Percentiles rank a stretch among this genome's conserved stretches.
phyloP scores from a whole-genome alignment of 2,888 invertebrate genomes.

The Liopterus haemorrhoidalis region DNA sequence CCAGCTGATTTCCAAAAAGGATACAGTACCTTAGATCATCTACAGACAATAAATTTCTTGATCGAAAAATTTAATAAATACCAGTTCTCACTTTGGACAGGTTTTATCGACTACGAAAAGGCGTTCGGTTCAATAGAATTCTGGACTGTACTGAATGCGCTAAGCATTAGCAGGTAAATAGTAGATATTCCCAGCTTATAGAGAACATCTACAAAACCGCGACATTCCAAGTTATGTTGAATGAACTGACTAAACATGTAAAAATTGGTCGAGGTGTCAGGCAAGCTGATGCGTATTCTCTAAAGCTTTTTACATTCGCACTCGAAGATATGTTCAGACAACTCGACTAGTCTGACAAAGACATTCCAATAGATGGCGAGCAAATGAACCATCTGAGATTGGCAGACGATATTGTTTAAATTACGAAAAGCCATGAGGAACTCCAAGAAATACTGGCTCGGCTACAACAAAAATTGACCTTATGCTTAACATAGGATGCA shows the following conservation, averaged over 20 bases:
- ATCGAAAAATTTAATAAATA: slow-evolving; percentile 28
- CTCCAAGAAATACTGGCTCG: no score
- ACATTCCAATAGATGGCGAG: no score
- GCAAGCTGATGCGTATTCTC: slow-evolving; percentile 5
- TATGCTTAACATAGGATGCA: no score
- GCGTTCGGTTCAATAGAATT: slow-evolving; percentile 14
- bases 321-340: background rate
- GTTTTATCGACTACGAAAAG: slow-evolving; percentile 16
- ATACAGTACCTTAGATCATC: slow-evolving; percentile 26
- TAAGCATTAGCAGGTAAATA: slow-evolving; percentile 6
- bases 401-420: no score
- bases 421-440: no score
- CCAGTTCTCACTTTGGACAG: slow-evolving; percentile 12
- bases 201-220: no score
- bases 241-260: background rate
- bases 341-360: no score
- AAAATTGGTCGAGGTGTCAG: slow-evolving; percentile 1
- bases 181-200: no score
- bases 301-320: slow-evolving; percentile 1
- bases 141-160: slow-evolving; percentile 6
- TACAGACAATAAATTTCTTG: slow-evolving; percentile 21
- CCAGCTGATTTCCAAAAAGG: slow-evolving; percentile 25
- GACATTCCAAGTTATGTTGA: no score
- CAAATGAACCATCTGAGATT: slow-evolving; percentile 13
- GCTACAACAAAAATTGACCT: no score